Conservation (phyloP, 2,113 vertebrate genomes). For the Sterrhoptilus dennistouni region DNA sequence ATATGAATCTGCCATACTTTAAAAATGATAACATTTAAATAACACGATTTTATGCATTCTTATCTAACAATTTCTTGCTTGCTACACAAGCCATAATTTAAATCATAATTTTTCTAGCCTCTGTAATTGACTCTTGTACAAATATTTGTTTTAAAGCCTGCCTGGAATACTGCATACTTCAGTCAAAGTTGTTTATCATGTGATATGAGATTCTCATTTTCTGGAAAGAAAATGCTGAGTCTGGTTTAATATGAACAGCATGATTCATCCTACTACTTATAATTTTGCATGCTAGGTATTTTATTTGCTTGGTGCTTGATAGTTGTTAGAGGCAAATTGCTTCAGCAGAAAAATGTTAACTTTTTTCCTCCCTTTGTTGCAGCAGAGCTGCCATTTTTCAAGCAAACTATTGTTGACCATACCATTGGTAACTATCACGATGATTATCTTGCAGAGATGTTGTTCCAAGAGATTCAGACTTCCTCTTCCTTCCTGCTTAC, state of each 20-base stretch:
- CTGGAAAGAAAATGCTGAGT: conserved; percentile 82
- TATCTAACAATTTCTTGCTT: conserved; percentile 29
- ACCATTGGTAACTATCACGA: neutral
- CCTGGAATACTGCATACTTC: conserved; percentile 77
- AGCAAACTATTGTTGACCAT: neutral
- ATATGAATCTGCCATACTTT: neutral
- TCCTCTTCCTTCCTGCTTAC: neutral
- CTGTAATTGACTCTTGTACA: conserved; percentile 69
- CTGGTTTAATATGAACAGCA: conserved; percentile 73
- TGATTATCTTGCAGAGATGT: neutral
- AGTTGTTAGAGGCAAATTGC: conserved; percentile 56
- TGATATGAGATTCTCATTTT: conserved; percentile 74
- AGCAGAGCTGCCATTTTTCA: conserved; percentile 12
- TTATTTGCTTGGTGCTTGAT: conserved; percentile 64
- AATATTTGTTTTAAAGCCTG: conserved; percentile 80
- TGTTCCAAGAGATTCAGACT: neutral
- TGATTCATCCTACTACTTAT: conserved; percentile 81
- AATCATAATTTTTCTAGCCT: conserved; percentile 41
- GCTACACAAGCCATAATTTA: conserved; percentile 37
- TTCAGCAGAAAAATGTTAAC: conserved; percentile 41
- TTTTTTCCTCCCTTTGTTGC: conserved; percentile 31
- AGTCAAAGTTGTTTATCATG: conserved; percentile 85
- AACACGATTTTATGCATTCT: neutral
- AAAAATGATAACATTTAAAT: neutral
- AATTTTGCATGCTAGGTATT: conserved; percentile 68